A percentile compares a stretch with the other conserved stretches of the same genome.
Conservation (phyloP, 2,113 vertebrate genomes). For the Xenopus laevis region DNA sequence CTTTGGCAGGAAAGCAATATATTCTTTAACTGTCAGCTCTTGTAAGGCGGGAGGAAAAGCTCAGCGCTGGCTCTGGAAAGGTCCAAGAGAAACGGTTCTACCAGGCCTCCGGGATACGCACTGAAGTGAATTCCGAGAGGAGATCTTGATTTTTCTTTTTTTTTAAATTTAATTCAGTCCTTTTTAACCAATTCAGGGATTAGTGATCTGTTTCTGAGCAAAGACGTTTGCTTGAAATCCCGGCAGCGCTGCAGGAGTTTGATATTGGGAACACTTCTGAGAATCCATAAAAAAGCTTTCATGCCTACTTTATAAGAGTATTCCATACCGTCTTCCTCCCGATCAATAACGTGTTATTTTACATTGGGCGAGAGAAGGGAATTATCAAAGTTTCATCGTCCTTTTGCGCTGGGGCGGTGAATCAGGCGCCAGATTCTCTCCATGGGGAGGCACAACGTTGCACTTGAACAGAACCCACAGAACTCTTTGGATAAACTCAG, state of each 20-base stretch:
- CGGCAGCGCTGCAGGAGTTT: slow-evolving; percentile 19
- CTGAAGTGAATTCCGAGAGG: slow-evolving; percentile 1
- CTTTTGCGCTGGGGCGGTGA: slow-evolving; percentile 28
- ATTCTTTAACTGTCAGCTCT: slow-evolving; percentile 26
- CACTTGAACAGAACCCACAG: too few relatives aligned
- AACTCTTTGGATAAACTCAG: too few relatives aligned
- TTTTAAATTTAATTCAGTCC: background rate
- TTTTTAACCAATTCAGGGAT: slow-evolving; percentile 21
- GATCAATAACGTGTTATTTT: slow-evolving; percentile 41
- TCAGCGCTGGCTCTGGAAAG: slow-evolving; percentile 7
- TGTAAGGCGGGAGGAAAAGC: slow-evolving; percentile 11
- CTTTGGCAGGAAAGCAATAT: slow-evolving; percentile 37
- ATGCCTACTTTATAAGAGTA: slow-evolving; percentile 20
- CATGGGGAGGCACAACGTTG: background rate
- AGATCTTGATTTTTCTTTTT: slow-evolving; percentile 10
- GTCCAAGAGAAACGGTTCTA: slow-evolving; percentile 19
- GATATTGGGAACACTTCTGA: slow-evolving; percentile 21
- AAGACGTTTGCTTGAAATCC: background rate
- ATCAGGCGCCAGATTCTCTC: slow-evolving; percentile 19
- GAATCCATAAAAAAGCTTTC: slow-evolving; percentile 22
- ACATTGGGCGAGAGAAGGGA: slow-evolving; percentile 21
- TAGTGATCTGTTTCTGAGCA: background rate
- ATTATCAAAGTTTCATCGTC: slow-evolving; percentile 34
- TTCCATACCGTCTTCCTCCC: background rate
- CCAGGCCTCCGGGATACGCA: slow-evolving; percentile 13